Evolutionary conservation across 2,888 invertebrate species (phyloP), one percentile per base, ranked within the genome.

Genomic region (Drosophila bunnanda): DNA sequence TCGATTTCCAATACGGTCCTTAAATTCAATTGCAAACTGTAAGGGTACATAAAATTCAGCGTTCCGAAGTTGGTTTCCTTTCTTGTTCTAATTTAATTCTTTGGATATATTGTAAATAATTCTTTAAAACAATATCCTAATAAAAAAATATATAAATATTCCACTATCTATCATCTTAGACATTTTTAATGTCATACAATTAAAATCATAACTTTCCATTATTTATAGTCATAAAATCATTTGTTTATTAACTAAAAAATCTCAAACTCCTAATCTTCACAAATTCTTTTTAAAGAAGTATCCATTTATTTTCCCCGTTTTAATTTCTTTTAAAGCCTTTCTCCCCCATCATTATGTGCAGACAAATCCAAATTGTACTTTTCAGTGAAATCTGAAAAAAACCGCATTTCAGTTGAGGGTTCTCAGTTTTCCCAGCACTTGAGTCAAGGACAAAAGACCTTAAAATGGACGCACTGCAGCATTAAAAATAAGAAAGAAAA

Each of bases 381-480:
- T 77, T 70, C 50, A 66, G 32, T 25, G n/a, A 55, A 55, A 58
- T 43, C 30, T 30, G 32, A 43, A 70, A 73, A 58, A 73, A 59
- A 53, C 55, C 64, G 58, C 68, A 74, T 44, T 54, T 66, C n/a
- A 41, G 34, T 68, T 20, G 39, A 67, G 55, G 38, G 46, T 41
- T 56, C 41, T 66, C 46, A 39, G 67, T 54, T 38, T 54, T 66
- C 67, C 67, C 76, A 75, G 59, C 75, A 82, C 75, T 85, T 85
- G 70, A 80, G 67, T 62, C 80, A 82, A 85, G 86, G 82, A 85
- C 83, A 88, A 84, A 80, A 76, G 82, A 68, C 72, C 79, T 78
- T 78, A 68, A 78, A 84, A 82, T 88, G 83, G 71, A 76, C 88
- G 80, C 88, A 80, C 71, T 82, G 88, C 86, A 82, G 76, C 80